These are phyloP conservation scores for Boloria selene DNA, from an alignment of 2,888 invertebrate genomes.

Conservation along the genomic window DNA sequence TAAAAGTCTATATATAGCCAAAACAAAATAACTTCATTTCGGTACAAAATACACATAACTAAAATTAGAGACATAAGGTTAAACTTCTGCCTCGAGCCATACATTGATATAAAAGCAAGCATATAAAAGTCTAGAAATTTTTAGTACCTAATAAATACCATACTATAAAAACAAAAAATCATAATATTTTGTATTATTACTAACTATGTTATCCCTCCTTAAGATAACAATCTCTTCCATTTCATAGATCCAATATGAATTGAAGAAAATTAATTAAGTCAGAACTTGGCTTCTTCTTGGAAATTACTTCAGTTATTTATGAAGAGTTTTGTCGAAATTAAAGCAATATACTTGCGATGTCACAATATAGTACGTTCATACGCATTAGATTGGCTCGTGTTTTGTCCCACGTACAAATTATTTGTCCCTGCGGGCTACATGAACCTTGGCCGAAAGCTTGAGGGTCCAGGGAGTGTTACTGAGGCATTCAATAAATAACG, in stretches of 20 bases:
- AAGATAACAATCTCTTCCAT: not conserved
- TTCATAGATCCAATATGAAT: constrained; percentile 44
- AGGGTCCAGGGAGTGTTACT: constrained; percentile 10
- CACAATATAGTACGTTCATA: constrained; percentile 43
- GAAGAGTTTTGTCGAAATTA: constrained; percentile 39
- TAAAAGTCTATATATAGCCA: too few relatives aligned
- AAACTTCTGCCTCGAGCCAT: too few relatives aligned
- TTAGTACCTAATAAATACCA: too few relatives aligned
- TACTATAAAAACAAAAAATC: not conserved
- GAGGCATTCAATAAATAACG: not conserved
- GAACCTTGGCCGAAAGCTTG: constrained; percentile 13
- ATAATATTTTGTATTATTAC: not conserved
- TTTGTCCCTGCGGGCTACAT: constrained; percentile 19
- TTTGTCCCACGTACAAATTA: constrained; percentile 36
- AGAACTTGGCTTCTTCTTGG: constrained; percentile 33
- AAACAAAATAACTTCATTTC: too few relatives aligned
- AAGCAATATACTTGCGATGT: constrained; percentile 43
- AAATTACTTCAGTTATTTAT: constrained; percentile 46
- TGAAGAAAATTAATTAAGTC: constrained; percentile 43
- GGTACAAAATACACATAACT: too few relatives aligned
- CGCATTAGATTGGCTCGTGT: constrained; percentile 33
- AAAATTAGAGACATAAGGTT: too few relatives aligned
- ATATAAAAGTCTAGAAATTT: too few relatives aligned
- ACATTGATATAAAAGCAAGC: too few relatives aligned
- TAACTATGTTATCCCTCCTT: not conserved